These are phyloP conservation scores for Megalopta genalis DNA, from an alignment of 1,140 invertebrate genomes.

Conservation along the genomic window DNA sequence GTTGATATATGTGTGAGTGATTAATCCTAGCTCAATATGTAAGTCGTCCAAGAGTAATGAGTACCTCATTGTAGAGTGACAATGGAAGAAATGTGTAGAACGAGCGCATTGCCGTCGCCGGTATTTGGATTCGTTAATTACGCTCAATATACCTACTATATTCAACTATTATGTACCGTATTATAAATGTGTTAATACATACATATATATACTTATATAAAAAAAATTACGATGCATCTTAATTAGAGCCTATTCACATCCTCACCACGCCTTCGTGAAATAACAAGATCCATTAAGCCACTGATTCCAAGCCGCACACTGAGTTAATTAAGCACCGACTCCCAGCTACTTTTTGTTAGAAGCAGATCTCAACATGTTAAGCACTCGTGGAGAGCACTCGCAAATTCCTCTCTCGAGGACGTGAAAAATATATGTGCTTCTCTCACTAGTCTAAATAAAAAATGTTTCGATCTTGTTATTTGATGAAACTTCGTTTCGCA, in stretches of 20 bases:
- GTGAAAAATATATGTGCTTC: background rate
- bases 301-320: background rate
- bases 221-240: slow-evolving; percentile 2
- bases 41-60: background rate
- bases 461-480: too few relatives aligned
- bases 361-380: background rate
- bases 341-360: background rate
- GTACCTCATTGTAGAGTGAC: background rate
- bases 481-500: too few relatives aligned
- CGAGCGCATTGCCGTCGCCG: slow-evolving; percentile 22
- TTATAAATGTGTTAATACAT: slow-evolving; percentile 53
- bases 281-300: slow-evolving; percentile 7
- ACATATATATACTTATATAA: slow-evolving; percentile 49
- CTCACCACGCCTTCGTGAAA: too few relatives aligned
- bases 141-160: slow-evolving; percentile 61
- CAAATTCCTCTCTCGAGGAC: background rate
- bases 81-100: background rate
- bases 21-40: background rate
- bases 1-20: background rate
- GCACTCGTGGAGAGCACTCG: background rate
- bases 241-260: background rate
- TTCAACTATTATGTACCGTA: slow-evolving; percentile 54
- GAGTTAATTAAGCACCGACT: slow-evolving; percentile 16
- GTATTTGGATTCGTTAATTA: slow-evolving; percentile 50
- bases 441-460: background rate